phyloP scores from a whole-genome alignment of 2,888 invertebrate genomes.

The Dioctria linearis region DNA sequence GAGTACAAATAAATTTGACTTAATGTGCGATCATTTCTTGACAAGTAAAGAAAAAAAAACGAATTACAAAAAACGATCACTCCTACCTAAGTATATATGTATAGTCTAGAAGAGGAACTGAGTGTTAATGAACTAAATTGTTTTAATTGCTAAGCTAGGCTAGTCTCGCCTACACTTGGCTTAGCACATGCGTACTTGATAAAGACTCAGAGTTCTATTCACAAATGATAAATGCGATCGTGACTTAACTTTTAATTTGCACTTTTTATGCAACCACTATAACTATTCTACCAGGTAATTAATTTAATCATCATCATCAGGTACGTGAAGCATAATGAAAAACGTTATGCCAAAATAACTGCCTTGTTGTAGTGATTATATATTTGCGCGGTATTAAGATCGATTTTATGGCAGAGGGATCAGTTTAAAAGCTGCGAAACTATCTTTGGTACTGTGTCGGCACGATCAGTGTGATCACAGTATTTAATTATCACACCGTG shows the following conservation, averaged over 20 bases:
- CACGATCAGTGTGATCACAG: slow-evolving; percentile 5
- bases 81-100: too few relatives aligned
- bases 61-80: too few relatives aligned
- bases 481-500: slow-evolving; percentile 19
- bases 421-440: slow-evolving; percentile 7
- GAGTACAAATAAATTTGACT: too few relatives aligned
- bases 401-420: neutral
- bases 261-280: neutral
- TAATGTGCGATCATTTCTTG: too few relatives aligned
- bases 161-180: neutral
- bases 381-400: neutral
- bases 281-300: neutral
- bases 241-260: slow-evolving; percentile 29
- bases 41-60: too few relatives aligned
- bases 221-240: neutral
- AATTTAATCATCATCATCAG: neutral
- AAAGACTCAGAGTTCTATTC: neutral
- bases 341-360: neutral
- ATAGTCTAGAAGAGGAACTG: neutral
- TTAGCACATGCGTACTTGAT: neutral
- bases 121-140: slow-evolving; percentile 25
- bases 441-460: neutral
- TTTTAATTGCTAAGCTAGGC: slow-evolving; percentile 10
- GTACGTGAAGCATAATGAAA: neutral
- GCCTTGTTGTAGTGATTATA: neutral